These are phyloP conservation scores for Gallinago nigripennis DNA, from an alignment of 2,797 vertebrate genomes.

Conservation along the genomic window DNA sequence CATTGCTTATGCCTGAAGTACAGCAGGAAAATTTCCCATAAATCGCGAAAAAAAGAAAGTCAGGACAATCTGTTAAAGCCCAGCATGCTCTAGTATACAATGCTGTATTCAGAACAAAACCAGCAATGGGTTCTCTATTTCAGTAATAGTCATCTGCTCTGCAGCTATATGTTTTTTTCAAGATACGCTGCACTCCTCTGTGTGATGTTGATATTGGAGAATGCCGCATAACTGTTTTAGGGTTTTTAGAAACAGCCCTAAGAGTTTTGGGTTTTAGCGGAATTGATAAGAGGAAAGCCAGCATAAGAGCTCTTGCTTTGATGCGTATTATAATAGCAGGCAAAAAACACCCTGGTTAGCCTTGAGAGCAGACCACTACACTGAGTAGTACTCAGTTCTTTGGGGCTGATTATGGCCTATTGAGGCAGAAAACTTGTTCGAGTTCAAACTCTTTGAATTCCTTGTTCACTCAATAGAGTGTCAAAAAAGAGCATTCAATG, in stretches of 20 bases:
- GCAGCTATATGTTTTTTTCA: not conserved
- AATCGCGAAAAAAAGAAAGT: constrained; percentile 24
- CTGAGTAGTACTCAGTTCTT: constrained; percentile 94
- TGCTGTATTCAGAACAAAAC: constrained; percentile 4
- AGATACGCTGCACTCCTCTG: not conserved
- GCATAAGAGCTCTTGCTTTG: constrained; percentile 82
- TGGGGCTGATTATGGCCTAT: constrained; percentile 97
- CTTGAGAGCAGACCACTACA: constrained; percentile 92
- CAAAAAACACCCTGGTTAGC: constrained; percentile 94
- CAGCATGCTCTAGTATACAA: constrained; percentile 26
- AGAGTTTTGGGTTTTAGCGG: constrained; percentile 74
- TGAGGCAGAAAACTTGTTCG: constrained; percentile 99
- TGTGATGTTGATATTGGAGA: constrained; percentile 63
- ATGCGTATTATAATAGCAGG: constrained; percentile 90
- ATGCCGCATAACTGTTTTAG: constrained; percentile 37
- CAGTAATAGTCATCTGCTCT: not conserved
- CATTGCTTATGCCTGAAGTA: not conserved
- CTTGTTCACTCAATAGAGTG: constrained; percentile 96
- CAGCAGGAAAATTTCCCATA: constrained; percentile 16
- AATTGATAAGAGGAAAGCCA: constrained; percentile 77
- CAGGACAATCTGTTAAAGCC: constrained; percentile 26
- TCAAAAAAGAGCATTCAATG: constrained; percentile 99
- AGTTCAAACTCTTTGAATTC: constrained; percentile 98
- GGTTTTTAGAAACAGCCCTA: constrained; percentile 69
- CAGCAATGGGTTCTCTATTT: constrained; percentile 35